Evolutionary conservation across 2,113 vertebrate genomes (phyloP), one percentile per base, ranked within the genome.

Genomic region (Acrocephalus arundinaceus): DNA sequence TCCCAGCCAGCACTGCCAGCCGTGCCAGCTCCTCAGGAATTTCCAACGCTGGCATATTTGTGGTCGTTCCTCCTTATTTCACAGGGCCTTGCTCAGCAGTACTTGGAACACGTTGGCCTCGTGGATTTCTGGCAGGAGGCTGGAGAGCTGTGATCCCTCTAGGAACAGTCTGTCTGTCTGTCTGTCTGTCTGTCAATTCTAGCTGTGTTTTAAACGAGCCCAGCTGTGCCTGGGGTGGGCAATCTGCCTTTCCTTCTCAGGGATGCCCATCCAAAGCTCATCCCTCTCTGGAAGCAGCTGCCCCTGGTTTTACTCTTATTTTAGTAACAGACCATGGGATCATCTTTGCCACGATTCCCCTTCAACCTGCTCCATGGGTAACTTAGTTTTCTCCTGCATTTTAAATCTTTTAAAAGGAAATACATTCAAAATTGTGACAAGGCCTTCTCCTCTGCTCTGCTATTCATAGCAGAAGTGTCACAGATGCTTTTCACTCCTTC

Each of bases 61-160:
- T 92, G 94, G 92, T 94, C 33, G 5, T 86, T 74, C 46, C 80
- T 71, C 55, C 86, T 93, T 25, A 4, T 57, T 95, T 63, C 55
- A 22, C 0, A 72, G 45, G 85, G 75, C 31, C 79, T 93, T 90
- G 63, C 51, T 89, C 90, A 90, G 92, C 68, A 80, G 30, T 57
- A 13, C 78, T 91, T 41, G 62, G 77, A 91, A 94, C 49, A 46
- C 2, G 5, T 43, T 49, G 52, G 86, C 84, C 39, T 93, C 24
- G 1, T 21, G 41, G 52, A 45, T 81, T 90, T 71, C 79, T 94
- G 91, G 86, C 88, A 80, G 67, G 70, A 62, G 59, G 17, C 16
- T 24, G 75, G 33, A 35, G 55, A 16, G 58, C 76, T 87, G 58
- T 1, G 8, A 66, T 78, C 35, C 30, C 63, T 67, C 48, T 49